phyloP scores from a whole-genome alignment of 2,888 invertebrate genomes.

The Drosophila pseudotakahashii region DNA sequence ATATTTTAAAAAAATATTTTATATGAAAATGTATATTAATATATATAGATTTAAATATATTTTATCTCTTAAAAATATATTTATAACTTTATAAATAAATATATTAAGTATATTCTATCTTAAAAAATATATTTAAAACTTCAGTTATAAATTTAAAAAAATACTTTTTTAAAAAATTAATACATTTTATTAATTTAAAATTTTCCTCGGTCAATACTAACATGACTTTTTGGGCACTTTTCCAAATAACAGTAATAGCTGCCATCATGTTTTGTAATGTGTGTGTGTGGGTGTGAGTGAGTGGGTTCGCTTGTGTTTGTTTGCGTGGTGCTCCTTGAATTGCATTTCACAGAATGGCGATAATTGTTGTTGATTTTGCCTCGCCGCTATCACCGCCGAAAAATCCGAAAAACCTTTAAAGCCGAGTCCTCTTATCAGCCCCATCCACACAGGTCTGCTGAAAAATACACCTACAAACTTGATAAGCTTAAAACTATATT shows the following conservation, averaged over 20 bases:
- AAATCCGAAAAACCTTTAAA: not conserved
- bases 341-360: constrained; percentile 16
- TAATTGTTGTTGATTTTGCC: constrained; percentile 29
- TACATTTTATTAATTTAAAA: too few species aligned
- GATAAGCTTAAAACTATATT: constrained; percentile 42
- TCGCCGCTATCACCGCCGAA: not conserved
- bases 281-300: not conserved
- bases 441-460: constrained; percentile 9
- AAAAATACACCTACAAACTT: constrained; percentile 34
- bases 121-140: too few species aligned
- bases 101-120: too few species aligned
- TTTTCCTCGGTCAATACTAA: not conserved
- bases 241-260: constrained; percentile 52
- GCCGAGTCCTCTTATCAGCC: constrained; percentile 11
- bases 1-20: too few species aligned
- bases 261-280: constrained; percentile 43
- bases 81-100: too few species aligned
- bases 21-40: too few species aligned
- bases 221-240: constrained; percentile 22
- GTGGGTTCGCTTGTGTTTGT: constrained; percentile 1
- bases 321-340: constrained; percentile 17
- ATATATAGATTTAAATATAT: too few species aligned
- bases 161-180: too few species aligned
- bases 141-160: too few species aligned
- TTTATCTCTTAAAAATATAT: too few species aligned